Percentiles rank a stretch among this genome's conserved stretches.
phyloP scores from a whole-genome alignment of 2,113 vertebrate genomes.

The Spheniscus mendiculus region DNA sequence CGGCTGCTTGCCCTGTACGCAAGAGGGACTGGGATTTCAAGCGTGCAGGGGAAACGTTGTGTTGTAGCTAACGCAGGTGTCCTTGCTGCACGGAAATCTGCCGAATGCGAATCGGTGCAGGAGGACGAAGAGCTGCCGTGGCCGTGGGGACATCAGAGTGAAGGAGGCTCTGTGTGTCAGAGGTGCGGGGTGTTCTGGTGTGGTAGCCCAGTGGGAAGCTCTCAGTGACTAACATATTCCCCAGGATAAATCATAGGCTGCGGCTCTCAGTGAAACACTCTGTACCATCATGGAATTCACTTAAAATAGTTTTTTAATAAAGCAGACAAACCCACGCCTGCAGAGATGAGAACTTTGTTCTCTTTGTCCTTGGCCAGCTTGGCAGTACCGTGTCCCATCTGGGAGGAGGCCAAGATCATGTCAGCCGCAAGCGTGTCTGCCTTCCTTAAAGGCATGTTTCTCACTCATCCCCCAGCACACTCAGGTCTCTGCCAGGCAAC shows the following conservation, averaged over 20 bases:
- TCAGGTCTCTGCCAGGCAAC: not conserved
- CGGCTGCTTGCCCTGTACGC: fast-evolving
- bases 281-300: not conserved
- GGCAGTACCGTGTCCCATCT: not conserved
- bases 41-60: not conserved
- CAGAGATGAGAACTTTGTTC: constrained; percentile 2
- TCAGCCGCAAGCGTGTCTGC: not conserved
- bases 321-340: not conserved
- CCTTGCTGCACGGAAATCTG: not conserved
- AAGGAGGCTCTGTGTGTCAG: not conserved
- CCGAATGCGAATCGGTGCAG: fast-evolving
- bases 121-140: not conserved
- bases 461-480: not conserved
- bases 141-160: not conserved
- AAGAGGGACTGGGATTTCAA: not conserved
- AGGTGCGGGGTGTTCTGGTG: not conserved
- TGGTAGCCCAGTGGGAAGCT: not conserved
- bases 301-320: not conserved
- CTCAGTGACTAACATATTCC: not conserved
- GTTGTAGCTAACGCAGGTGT: not conserved
- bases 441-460: not conserved
- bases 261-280: not conserved
- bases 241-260: not conserved
- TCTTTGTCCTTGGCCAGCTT: constrained; percentile 34
- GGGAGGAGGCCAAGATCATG: constrained; percentile 33